Evolutionary conservation across 2,888 invertebrate genomes (phyloP).

Genomic region (Cantharis nigra): DNA sequence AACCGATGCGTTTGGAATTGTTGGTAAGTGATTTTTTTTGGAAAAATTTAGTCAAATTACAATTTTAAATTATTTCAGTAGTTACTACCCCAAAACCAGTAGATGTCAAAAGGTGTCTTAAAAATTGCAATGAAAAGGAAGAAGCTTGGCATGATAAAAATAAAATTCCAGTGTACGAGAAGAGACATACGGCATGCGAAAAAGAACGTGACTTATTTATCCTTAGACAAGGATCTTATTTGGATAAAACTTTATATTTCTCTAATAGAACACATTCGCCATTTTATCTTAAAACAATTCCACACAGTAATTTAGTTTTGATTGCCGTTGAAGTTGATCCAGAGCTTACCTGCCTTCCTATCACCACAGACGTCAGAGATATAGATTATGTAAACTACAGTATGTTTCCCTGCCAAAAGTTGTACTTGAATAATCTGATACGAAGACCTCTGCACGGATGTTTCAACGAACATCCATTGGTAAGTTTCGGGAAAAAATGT

Average conservation of each 20-base stretch:
- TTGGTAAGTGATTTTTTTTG: conserved; percentile 10
- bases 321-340: conserved; percentile 69
- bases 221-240: conserved; percentile 60
- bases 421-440: conserved; percentile 69
- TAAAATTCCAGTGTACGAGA: conserved; percentile 47
- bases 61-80: not conserved
- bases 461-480: conserved; percentile 75
- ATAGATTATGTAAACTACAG: conserved; percentile 57
- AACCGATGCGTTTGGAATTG: conserved; percentile 18
- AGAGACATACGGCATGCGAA: conserved; percentile 69
- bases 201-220: conserved; percentile 72
- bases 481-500: conserved; percentile 46
- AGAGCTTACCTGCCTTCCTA: conserved; percentile 55
- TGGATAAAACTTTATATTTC: conserved; percentile 36
- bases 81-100: conserved; percentile 8
- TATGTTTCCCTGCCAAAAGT: conserved; percentile 75
- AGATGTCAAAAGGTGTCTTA: conserved; percentile 38
- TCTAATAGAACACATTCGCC: conserved; percentile 52
- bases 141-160: conserved; percentile 47
- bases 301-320: conserved; percentile 77
- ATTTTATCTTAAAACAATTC: conserved; percentile 74
- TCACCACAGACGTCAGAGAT: conserved; percentile 58
- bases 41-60: not conserved
- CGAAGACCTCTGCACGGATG: conserved; percentile 74
- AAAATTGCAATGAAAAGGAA: conserved; percentile 52